Conservation (phyloP, 2,113 vertebrate species). For the Cavia aperea region DNA sequence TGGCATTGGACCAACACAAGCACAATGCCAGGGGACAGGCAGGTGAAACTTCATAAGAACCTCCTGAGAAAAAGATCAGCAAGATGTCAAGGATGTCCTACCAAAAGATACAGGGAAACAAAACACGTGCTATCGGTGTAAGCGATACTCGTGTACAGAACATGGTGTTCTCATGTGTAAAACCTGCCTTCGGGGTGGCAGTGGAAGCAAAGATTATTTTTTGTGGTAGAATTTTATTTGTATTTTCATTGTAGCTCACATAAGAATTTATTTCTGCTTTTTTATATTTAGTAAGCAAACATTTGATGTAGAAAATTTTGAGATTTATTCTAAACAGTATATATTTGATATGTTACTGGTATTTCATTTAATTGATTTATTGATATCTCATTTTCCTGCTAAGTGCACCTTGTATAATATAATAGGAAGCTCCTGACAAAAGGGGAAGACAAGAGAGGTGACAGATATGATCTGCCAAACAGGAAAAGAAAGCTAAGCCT, state of each 20-base stretch:
- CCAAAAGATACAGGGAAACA: neutral
- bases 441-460: neutral
- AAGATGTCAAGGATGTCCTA: neutral
- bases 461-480: neutral
- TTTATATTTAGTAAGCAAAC: neutral
- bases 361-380: neutral
- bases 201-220: neutral
- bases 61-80: neutral
- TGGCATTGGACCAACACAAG: neutral
- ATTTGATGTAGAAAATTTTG: neutral
- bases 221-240: neutral
- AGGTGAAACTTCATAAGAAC: neutral
- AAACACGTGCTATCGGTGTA: neutral
- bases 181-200: neutral
- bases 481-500: neutral
- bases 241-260: neutral
- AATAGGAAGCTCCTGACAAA: neutral
- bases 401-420: neutral
- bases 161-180: neutral
- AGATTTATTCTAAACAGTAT: neutral
- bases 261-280: neutral
- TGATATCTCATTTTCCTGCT: neutral
- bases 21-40: neutral
- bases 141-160: neutral
- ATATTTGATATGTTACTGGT: neutral